These are phyloP conservation scores for Bergia sp. DNA, from an alignment of 92 coral and sea anemone species.

Conservation along the genomic window DNA sequence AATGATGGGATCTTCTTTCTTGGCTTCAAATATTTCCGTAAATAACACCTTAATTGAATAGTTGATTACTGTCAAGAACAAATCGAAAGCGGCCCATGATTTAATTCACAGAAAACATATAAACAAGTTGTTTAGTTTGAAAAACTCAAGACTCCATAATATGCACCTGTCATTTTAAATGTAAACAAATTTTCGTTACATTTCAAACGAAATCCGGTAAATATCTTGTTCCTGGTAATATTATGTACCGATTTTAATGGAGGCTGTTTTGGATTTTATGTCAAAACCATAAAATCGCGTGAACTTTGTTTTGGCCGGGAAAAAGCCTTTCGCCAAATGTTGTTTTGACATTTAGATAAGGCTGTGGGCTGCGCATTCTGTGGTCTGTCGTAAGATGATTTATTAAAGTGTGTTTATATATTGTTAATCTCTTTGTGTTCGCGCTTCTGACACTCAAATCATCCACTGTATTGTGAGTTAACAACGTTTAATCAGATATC, in stretches of 20 bases:
- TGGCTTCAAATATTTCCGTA: background rate
- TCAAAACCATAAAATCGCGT: too few species aligned
- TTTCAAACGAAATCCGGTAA: too few species aligned
- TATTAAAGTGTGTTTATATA: conserved; percentile 19
- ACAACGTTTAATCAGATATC: too few species aligned
- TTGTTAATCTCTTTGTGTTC: conserved; percentile 2
- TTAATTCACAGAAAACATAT: background rate
- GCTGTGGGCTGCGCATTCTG: background rate
- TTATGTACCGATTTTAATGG: background rate
- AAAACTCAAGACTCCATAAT: background rate
- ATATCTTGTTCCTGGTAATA: background rate
- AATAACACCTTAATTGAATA: background rate
- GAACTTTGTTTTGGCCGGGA: background rate
- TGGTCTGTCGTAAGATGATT: background rate
- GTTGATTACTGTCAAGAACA: background rate
- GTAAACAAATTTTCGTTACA: background rate
- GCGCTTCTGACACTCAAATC: background rate
- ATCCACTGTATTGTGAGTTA: too few species aligned
- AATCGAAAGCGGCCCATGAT: background rate
- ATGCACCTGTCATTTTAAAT: background rate
- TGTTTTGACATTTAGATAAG: background rate
- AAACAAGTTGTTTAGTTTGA: background rate
- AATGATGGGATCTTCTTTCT: background rate
- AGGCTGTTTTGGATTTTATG: background rate
- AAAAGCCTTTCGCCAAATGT: background rate